These are phyloP conservation scores for Caenorhabditis sp. DNA, from an alignment of 2,888 invertebrate genomes.

Conservation along the genomic window DNA sequence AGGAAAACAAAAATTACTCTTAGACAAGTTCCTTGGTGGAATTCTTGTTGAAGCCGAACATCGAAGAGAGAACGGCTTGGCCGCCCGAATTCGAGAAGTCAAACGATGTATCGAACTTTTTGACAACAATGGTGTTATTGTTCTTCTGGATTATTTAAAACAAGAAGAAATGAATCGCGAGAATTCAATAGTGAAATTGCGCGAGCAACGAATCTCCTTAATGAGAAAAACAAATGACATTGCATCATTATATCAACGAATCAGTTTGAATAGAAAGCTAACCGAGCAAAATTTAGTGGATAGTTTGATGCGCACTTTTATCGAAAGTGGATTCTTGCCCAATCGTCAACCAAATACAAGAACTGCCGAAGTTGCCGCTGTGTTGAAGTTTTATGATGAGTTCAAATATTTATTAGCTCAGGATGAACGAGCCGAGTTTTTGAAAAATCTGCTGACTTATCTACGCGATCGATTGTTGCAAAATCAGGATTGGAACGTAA, in stretches of 20 bases:
- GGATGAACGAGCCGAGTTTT: constrained; percentile 33
- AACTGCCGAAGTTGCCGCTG: constrained; percentile 24
- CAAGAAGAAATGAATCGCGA: constrained; percentile 15
- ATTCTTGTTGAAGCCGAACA: constrained; percentile 47
- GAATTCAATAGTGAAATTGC: constrained; percentile 2
- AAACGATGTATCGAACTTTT: constrained; percentile 81
- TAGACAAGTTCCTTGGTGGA: constrained; percentile 70
- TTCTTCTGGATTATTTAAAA: constrained; percentile 22
- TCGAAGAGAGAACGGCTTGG: constrained; percentile 79
- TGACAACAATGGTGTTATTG: constrained; percentile 74
- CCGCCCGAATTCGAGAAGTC: constrained; percentile 75
- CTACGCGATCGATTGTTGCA: constrained; percentile 18
- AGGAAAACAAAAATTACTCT: constrained; percentile 12
- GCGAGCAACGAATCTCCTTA: constrained; percentile 16
- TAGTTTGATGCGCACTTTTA: constrained; percentile 20
- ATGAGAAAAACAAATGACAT: constrained; percentile 33
- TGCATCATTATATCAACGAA: constrained; percentile 19
- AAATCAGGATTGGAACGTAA: constrained; percentile 32
- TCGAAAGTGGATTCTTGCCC: constrained; percentile 26
- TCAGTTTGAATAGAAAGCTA: constrained; percentile 18
- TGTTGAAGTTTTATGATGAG: constrained; percentile 31
- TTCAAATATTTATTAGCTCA: constrained; percentile 17
- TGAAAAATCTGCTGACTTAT: constrained; percentile 15
- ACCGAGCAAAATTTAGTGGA: constrained; percentile 32
- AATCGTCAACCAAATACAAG: constrained; percentile 3